Evolutionary conservation across 2,113 vertebrate species (phyloP).

Genomic region (Cephalopterus ornatus): DNA sequence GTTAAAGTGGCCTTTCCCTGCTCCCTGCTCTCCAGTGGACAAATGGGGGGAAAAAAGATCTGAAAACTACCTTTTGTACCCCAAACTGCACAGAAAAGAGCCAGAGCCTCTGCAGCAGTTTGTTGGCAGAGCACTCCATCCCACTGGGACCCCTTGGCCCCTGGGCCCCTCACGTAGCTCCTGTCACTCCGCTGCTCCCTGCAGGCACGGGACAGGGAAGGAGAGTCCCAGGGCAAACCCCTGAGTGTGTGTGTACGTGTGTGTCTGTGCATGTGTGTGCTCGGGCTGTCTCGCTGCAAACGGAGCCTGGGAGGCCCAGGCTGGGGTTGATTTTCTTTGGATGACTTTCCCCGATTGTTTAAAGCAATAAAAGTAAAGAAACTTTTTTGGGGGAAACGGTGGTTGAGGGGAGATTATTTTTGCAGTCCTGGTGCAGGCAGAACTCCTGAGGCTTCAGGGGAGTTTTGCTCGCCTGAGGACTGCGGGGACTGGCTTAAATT

Average conservation of each 20-base stretch:
- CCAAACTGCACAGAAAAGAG: neutral
- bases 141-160: neutral
- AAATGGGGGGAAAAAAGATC: neutral
- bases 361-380: conserved; percentile 52
- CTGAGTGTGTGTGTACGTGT: neutral
- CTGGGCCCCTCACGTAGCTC: neutral
- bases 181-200: neutral
- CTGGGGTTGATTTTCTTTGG: conserved; percentile 45
- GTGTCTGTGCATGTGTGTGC: neutral
- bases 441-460: neutral
- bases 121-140: neutral
- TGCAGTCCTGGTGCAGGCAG: conserved; percentile 2
- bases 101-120: neutral
- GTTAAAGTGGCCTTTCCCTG: neutral
- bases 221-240: neutral
- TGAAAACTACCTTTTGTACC: neutral
- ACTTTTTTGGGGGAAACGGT: neutral
- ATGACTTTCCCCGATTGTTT: conserved; percentile 54
- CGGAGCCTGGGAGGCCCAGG: conserved; percentile 21
- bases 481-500: conserved; percentile 55
- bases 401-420: conserved; percentile 14
- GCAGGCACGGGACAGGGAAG: neutral
- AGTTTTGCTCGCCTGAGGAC: neutral
- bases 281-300: conserved; percentile 7
- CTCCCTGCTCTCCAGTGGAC: neutral